A percentile compares a stretch with the other conserved stretches of the same genome.
Conservation (phyloP, 2,888 invertebrate species). For the Teleogryllus oceanicus region DNA sequence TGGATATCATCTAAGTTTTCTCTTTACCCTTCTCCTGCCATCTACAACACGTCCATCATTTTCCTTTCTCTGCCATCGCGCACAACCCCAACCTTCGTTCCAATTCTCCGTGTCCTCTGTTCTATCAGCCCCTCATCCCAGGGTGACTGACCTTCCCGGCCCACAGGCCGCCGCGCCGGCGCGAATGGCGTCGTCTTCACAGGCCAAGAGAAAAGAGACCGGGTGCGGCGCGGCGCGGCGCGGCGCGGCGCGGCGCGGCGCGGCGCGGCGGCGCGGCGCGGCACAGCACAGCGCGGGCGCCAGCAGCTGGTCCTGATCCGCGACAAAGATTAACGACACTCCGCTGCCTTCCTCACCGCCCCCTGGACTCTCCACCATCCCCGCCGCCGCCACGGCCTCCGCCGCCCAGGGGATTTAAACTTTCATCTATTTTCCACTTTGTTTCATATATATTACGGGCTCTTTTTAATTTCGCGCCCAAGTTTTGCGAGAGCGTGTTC, state of each 20-base stretch:
- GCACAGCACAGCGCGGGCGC: background rate
- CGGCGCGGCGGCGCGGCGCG: background rate
- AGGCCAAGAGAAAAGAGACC: too few species aligned
- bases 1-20: too few species aligned
- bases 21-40: too few species aligned
- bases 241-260: too few species aligned
- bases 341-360: background rate
- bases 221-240: background rate
- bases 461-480: background rate
- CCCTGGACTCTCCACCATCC: background rate
- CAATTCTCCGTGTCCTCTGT: too few species aligned
- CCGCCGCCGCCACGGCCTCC: background rate
- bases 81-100: too few species aligned
- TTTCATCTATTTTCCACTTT: constrained; percentile 18
- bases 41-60: too few species aligned
- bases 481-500: background rate
- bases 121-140: too few species aligned
- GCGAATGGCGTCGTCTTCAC: too few species aligned
- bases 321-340: constrained; percentile 3
- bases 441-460: constrained; percentile 18
- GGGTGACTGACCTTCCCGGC: too few species aligned
- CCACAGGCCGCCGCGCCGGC: too few species aligned
- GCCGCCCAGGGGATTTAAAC: background rate
- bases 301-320: constrained; percentile 8
- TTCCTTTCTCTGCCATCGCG: too few species aligned